Percentiles rank a stretch among this genome's conserved stretches.
Evolutionary conservation across 2,888 invertebrate species (phyloP).

Genomic region (Drosophila lacicola): DNA sequence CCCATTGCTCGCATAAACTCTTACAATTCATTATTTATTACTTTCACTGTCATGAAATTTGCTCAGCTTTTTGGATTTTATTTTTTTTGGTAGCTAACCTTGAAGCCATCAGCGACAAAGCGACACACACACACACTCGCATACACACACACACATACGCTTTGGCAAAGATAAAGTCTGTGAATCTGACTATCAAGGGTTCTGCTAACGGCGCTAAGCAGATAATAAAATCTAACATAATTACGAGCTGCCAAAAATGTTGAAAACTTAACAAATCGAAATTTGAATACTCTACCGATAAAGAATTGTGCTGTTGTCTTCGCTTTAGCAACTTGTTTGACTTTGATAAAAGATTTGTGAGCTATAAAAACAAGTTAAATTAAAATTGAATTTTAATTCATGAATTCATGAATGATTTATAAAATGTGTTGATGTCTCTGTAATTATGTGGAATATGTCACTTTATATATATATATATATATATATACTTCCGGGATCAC

Average conservation of each 20-base stretch:
- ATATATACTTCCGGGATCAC: too few species aligned
- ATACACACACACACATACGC: constrained; percentile 1
- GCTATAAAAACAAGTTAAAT: too few species aligned
- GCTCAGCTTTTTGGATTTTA: constrained; percentile 50
- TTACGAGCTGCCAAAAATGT: constrained; percentile 21
- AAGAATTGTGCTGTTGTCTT: too few species aligned
- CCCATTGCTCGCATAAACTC: constrained; percentile 71
- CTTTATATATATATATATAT: too few species aligned
- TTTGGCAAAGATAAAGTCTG: constrained; percentile 31
- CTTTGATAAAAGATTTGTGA: too few species aligned
- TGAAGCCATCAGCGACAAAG: constrained; percentile 52
- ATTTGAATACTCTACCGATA: not conserved
- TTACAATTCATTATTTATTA: constrained; percentile 78
- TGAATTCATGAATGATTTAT: too few species aligned
- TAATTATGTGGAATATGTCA: too few species aligned
- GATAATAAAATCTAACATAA: constrained; percentile 62
- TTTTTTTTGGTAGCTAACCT: constrained; percentile 60
- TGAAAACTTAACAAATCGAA: not conserved
- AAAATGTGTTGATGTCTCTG: too few species aligned
- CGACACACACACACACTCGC: constrained; percentile 1
- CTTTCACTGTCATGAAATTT: constrained; percentile 74
- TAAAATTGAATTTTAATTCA: too few species aligned
- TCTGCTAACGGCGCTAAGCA: constrained; percentile 39
- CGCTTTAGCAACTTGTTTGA: too few species aligned
- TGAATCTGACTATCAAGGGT: constrained; percentile 59